A percentile compares a stretch with the other conserved stretches of the same genome.
Evolutionary conservation across 2,113 vertebrate species (phyloP).

Genomic region (Pedionomus torquatus): DNA sequence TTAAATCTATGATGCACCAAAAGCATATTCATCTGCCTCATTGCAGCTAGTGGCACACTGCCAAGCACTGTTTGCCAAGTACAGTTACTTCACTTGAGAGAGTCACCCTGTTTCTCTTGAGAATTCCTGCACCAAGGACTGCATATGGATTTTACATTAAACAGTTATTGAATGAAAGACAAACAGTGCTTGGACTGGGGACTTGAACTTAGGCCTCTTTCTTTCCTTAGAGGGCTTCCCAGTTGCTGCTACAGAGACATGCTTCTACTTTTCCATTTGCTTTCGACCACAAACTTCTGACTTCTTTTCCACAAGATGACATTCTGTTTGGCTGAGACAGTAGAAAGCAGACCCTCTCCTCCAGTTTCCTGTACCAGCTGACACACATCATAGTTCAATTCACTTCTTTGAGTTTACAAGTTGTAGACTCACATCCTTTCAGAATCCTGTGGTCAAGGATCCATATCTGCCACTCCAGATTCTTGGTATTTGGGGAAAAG

Average conservation of each 20-base stretch:
- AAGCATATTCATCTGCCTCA: constrained; percentile 48
- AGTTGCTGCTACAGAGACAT: background rate
- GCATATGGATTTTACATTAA: constrained; percentile 64
- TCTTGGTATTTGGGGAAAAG: background rate
- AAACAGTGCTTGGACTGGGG: constrained; percentile 15
- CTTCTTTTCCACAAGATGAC: background rate
- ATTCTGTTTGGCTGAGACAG: background rate
- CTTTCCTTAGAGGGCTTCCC: background rate
- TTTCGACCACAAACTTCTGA: background rate
- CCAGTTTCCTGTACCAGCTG: background rate
- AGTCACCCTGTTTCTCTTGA: constrained; percentile 61
- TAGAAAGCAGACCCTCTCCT: background rate
- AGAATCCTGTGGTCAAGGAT: background rate
- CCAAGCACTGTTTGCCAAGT: constrained; percentile 61
- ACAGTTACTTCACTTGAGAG: constrained; percentile 65
- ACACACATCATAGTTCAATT: background rate
- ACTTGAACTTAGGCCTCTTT: constrained; percentile 16
- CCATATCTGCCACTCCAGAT: background rate
- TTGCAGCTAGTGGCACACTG: constrained; percentile 50
- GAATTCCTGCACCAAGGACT: constrained; percentile 56
- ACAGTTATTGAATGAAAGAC: constrained; percentile 46
- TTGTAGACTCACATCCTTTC: background rate
- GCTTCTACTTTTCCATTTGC: constrained; percentile 7
- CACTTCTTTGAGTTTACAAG: background rate
- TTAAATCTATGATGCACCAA: constrained; percentile 39